Base-by-base conservation (phyloP, 2,113 vertebrate species). In the Todiramphus chloris region DNA sequence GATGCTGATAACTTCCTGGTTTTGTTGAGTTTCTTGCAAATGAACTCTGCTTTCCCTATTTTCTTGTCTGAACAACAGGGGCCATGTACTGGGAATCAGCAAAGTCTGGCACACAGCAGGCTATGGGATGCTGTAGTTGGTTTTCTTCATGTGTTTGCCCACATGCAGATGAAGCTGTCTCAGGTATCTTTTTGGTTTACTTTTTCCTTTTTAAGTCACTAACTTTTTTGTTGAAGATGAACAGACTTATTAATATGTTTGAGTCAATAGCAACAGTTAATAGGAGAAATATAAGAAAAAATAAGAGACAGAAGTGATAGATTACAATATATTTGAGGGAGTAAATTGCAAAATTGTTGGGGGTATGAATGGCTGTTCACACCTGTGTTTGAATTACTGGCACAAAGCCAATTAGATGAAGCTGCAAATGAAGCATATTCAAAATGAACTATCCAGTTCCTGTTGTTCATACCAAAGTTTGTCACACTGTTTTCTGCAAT, bases 81-180 rank as follows among this genome's bases (percentile, higher is more conserved):
- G 5, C 99, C 99, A 0, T 99, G 99, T 90, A 99, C 99, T 7
- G 99, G 99, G 12, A 99, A 99, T 90, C 99, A 99, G 96, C 99
- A 99, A 97, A 99, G 99, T 94, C 81, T 99, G 96, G 99, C 99
- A 13, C 99, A 99, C 72, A 99, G 99, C 97, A 98, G 99, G 7
- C 94, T 99, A 3, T 99, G 99, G 99, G 99, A 99, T n/a, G 99
- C 99, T 5, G 99, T 99, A 23, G 99, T 99, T 77, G 99, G 99
- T 13, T 99, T 99, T 80, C 98, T 99, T 30, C 99, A 99, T 23
- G 99, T 99, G 13, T 99, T 99, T 80, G 99, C 99, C 64, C 99
- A 99, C 56, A 99, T 99, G 99, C 99, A 99, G 94, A 99, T 99
- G 99, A 99, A 99, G 95, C 94, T 99, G 44, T 99, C 99, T 72